These are phyloP conservation scores for Athene cunicularia DNA, from an alignment of 2,113 vertebrate genomes.

Conservation along the genomic window DNA sequence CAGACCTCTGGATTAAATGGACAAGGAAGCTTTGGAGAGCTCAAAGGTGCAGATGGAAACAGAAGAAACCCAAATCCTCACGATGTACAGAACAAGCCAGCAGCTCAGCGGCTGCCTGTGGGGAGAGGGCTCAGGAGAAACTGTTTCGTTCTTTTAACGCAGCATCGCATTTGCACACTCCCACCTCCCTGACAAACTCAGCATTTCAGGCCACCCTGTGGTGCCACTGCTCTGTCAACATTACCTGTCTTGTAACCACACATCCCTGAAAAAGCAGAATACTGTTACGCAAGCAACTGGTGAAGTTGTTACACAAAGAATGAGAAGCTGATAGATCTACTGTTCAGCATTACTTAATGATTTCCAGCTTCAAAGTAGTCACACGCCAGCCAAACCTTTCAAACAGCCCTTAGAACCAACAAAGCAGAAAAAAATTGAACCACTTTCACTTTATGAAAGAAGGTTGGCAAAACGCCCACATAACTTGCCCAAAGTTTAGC, in stretches of 20 bases:
- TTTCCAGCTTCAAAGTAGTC: not conserved
- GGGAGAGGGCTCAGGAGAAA: too few relatives aligned
- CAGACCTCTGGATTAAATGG: too few relatives aligned
- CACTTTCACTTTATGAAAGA: not conserved
- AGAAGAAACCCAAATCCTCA: too few relatives aligned
- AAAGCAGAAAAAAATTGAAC: not conserved
- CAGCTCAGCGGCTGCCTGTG: too few relatives aligned
- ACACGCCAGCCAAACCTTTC: not conserved
- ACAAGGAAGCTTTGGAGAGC: too few relatives aligned
- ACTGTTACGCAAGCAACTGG: not conserved
- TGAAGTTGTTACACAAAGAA: not conserved
- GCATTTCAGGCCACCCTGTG: too few relatives aligned
- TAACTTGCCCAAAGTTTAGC: fast-evolving
- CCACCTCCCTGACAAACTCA: too few relatives aligned
- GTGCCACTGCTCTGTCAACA: not conserved
- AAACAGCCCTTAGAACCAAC: not conserved
- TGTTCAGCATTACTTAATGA: not conserved
- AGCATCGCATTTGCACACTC: too few relatives aligned
- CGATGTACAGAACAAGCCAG: too few relatives aligned
- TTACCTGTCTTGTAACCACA: not conserved
- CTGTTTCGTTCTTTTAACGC: too few relatives aligned
- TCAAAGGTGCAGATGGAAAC: too few relatives aligned
- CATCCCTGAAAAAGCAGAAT: not conserved
- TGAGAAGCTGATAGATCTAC: not conserved
- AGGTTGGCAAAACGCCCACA: fast-evolving